Percentiles rank a stretch among this genome's conserved stretches.
phyloP scores from a whole-genome alignment of 2,797 vertebrate species.

The Anguilla obscura region DNA sequence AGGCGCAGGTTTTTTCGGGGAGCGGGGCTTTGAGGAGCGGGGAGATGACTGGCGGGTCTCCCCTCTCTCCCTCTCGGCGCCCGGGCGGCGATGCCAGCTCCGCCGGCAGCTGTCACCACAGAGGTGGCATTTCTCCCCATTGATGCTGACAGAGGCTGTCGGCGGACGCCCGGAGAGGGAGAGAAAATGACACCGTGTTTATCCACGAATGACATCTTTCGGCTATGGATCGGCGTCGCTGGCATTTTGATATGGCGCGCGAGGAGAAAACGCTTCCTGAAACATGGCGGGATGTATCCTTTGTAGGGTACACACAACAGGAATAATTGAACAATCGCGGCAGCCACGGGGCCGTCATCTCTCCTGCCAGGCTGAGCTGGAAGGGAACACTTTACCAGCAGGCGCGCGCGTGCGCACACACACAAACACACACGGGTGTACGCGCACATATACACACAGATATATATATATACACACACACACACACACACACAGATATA shows the following conservation, averaged over 20 bases:
- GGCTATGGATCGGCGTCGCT: slow-evolving; percentile 86
- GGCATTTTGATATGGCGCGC: slow-evolving; percentile 83
- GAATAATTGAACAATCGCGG: slow-evolving; percentile 78
- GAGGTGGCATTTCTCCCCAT: slow-evolving; percentile 90
- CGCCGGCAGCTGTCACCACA: slow-evolving; percentile 91
- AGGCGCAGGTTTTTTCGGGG: slow-evolving; percentile 37
- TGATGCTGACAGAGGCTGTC: slow-evolving; percentile 94
- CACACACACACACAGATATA: neutral
- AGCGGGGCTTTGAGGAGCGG: slow-evolving; percentile 74
- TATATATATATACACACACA: slow-evolving; percentile 25
- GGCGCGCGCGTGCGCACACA: neutral
- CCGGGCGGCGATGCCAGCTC: slow-evolving; percentile 76
- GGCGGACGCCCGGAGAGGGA: slow-evolving; percentile 83
- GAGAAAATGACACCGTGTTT: slow-evolving; percentile 96
- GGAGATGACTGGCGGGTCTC: slow-evolving; percentile 74
- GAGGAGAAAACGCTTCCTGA: slow-evolving; percentile 76
- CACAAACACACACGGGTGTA: neutral
- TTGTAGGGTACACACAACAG: slow-evolving; percentile 75
- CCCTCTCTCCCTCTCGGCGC: slow-evolving; percentile 64
- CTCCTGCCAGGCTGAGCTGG: slow-evolving; percentile 50
- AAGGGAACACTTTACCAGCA: slow-evolving; percentile 29
- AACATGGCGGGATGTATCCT: slow-evolving; percentile 79
- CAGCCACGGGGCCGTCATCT: slow-evolving; percentile 60
- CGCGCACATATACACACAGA: slow-evolving; percentile 21
- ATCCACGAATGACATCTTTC: slow-evolving; percentile 86